These are phyloP conservation scores for Microtus ochrogaster DNA, from an alignment of 2,113 vertebrate genomes.

Conservation along the genomic window DNA sequence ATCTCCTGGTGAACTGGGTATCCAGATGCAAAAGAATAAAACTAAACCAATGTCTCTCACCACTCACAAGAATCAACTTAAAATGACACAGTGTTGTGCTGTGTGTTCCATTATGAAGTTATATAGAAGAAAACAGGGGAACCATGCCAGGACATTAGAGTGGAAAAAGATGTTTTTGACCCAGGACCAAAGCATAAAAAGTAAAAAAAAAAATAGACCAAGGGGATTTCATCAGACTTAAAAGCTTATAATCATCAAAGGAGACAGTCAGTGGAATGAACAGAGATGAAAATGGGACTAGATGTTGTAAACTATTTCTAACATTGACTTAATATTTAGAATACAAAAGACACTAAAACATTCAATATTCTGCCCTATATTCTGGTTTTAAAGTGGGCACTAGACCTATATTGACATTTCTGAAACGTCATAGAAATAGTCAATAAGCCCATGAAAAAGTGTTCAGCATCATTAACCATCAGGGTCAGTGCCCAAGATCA, in stretches of 20 bases:
- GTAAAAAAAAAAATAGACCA: background rate
- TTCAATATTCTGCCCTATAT: background rate
- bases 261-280: background rate
- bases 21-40: background rate
- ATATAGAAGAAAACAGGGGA: background rate
- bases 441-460: background rate
- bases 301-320: background rate
- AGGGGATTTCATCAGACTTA: background rate
- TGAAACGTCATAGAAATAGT: background rate
- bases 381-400: background rate
- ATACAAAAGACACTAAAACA: background rate
- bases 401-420: background rate
- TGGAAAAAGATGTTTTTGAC: background rate
- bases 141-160: background rate
- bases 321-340: background rate
- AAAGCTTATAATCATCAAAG: background rate
- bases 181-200: background rate
- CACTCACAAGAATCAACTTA: background rate
- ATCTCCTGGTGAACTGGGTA: background rate
- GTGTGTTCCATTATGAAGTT: background rate
- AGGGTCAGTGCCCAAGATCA: background rate
- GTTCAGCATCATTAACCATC: too few species aligned
- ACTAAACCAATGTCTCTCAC: background rate
- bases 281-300: background rate
- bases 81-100: background rate